Base-by-base conservation (phyloP, 1,140 invertebrate genomes). In the Fopius arisanus region DNA sequence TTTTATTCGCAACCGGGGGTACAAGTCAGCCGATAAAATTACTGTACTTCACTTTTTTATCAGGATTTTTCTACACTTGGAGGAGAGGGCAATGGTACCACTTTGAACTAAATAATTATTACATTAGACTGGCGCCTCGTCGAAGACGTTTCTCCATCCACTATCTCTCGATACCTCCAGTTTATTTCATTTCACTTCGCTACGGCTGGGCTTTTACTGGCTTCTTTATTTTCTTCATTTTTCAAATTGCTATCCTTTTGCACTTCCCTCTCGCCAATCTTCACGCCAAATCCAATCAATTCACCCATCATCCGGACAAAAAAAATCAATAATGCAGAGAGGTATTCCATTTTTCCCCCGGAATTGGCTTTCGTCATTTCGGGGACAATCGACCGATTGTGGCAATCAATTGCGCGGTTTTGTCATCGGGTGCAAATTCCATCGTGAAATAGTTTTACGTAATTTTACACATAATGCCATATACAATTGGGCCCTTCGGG, bases 51-150 rank as follows among this genome's bases (percentile, higher is more conserved):
- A 67, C n/a, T 26, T 67, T 43, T 48, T 48, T 43, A 16, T 67
- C 37, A 41, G 31, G 31, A 41, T 67, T 41, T 67, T 33, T 70
- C 3, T 7, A 6, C 37, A 26, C 65, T 37, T n/a, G 16, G 16
- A 12, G 23, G 14, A 43, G 7, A 68, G 66, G 43, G 21, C 21
- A 40, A 7, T 19, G 7, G 16, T 21, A 67, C 43, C 68, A 66
- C 67, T 48, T 3, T 31, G 37, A 37, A 12, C 40, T 51, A 74
- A 67, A 66, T 67, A 74, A 74, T 74, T 74, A 74, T 74, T 70
- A 67, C 73, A 74, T 74, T 74, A 74, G 41, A 37, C 62, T 74
- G 40, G 41, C 62, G 62, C 71, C 21, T 41, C 62, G 54, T 23
- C 28, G 62, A 72, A 33, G 37, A 72, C 33, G 23, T 63, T 29